Conservation (phyloP, 53 echinoderm and acorn worm genomes). For the Echinarachnius parma region DNA sequence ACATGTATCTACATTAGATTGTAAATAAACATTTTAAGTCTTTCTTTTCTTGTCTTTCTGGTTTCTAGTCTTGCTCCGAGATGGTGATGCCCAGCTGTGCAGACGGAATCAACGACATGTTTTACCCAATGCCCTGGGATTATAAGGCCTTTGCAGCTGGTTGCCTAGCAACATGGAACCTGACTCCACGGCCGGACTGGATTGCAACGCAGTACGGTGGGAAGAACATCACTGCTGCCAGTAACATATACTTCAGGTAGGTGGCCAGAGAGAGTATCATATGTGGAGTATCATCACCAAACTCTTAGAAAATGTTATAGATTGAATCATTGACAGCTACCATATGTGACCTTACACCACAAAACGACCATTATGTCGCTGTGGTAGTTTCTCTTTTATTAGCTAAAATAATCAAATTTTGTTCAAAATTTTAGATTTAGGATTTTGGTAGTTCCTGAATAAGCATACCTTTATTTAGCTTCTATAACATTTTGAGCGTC, state of each 20-base stretch:
- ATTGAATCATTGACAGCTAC: too few relatives aligned
- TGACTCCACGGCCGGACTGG: conserved; percentile 78
- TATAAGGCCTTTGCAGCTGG: conserved; percentile 40
- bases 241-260: conserved; percentile 91
- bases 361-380: too few relatives aligned
- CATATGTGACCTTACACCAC: too few relatives aligned
- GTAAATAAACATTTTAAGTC: too few relatives aligned
- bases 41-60: background rate
- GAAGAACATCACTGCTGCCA: conserved; percentile 73
- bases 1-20: too few relatives aligned
- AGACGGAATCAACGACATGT: conserved; percentile 86
- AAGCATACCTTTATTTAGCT: too few relatives aligned
- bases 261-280: too few relatives aligned
- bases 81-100: conserved; percentile 90
- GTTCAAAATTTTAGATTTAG: conserved; percentile 60
- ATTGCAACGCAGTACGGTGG: conserved; percentile 74
- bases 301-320: too few relatives aligned
- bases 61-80: conserved; percentile 72
- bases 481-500: too few relatives aligned
- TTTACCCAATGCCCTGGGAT: conserved; percentile 74
- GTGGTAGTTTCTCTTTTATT: too few relatives aligned
- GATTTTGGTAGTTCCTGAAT: too few relatives aligned
- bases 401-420: conserved; percentile 61
- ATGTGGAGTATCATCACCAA: too few relatives aligned
- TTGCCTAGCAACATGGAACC: conserved; percentile 62